A percentile compares a stretch with the other conserved stretches of the same genome.
These are phyloP conservation scores for Danionella dracula DNA, from an alignment of 2,797 vertebrate genomes.

Conservation along the genomic window DNA sequence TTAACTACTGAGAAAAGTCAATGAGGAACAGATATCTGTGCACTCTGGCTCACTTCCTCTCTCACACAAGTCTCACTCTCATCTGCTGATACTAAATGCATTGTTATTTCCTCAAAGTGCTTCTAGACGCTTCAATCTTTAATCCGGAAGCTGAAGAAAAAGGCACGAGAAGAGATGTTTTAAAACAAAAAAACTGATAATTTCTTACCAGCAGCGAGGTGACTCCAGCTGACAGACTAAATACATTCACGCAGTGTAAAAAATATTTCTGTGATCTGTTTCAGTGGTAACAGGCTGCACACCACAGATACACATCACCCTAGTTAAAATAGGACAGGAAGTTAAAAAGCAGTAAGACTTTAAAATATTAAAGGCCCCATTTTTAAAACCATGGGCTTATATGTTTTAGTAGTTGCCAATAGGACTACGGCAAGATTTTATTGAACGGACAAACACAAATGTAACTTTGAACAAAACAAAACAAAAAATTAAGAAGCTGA, in stretches of 20 bases:
- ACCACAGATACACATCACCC: slow-evolving; percentile 56
- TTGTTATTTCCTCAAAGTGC: slow-evolving; percentile 36
- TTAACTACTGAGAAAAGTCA: slow-evolving; percentile 21
- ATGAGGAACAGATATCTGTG: slow-evolving; percentile 38
- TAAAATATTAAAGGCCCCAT: neutral
- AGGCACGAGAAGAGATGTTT: slow-evolving; percentile 11
- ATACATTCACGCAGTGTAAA: slow-evolving; percentile 8
- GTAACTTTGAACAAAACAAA: too few species aligned
- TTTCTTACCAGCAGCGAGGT: slow-evolving; percentile 36
- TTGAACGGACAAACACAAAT: too few species aligned
- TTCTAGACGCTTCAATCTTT: slow-evolving; percentile 23
- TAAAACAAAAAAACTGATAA: slow-evolving; percentile 18
- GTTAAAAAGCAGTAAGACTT: slow-evolving; percentile 55
- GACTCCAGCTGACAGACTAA: slow-evolving; percentile 4
- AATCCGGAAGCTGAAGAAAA: slow-evolving; percentile 24
- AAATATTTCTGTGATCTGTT: slow-evolving; percentile 47
- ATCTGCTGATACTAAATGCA: slow-evolving; percentile 23
- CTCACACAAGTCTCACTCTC: slow-evolving; percentile 28
- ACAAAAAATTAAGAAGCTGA: too few species aligned
- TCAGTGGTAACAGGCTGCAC: slow-evolving; percentile 65
- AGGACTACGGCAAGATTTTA: too few species aligned
- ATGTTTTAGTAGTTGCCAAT: neutral
- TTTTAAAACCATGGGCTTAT: neutral
- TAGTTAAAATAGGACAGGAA: slow-evolving; percentile 77
- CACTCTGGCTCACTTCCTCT: slow-evolving; percentile 48